Base-by-base conservation (phyloP, 2,113 vertebrate genomes). In the Periophthalmus modestus region DNA sequence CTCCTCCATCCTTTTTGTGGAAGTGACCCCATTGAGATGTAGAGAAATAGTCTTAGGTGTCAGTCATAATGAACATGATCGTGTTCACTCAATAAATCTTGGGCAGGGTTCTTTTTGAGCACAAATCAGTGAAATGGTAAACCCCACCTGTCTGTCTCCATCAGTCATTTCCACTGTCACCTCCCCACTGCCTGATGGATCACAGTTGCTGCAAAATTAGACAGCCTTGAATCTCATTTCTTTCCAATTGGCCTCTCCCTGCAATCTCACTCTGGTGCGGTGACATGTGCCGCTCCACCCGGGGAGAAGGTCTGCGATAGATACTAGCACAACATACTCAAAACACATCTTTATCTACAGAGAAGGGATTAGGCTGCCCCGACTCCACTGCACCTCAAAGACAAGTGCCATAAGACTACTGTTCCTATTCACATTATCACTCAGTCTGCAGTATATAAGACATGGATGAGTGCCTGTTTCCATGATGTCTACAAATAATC, bases 21-120 rank as follows among this genome's bases (percentile, higher is more conserved):
- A 96, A 96, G 95, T 98, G 96, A 98, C 96, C 97, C 90, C 95
- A 95, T 95, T 96, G 96, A 96, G 97, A 97, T 95, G 95, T 95
- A 97, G 96, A 95, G 96, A 97, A 97, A 96, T 97, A 96, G 95
- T 96, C 95, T 95, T 94, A 94, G 95, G 96, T 97, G 96, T 97
- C 96, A 98, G 96, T 95, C 95, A 93, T 98, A 97, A 98, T 98
- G 95, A 98, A 98, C 97, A 96, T 93, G 95, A 96, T 97, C 95
- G 95, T 96, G 95, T 95, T 98, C 97, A 98, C 96, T 99, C 96
- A 97, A 98, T 99, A 98, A 99, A 99, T 98, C 97, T 97, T 95
- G 93, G 95, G 90, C 89, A 95, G 93, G 94, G 95, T 95, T 96
- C 95, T 95, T 96, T 96, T 95, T 96, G 96, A 96, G 96, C 95